Evolutionary conservation across 2,888 invertebrate genomes (phyloP).

Genomic region (Priocnemis perturbator): DNA sequence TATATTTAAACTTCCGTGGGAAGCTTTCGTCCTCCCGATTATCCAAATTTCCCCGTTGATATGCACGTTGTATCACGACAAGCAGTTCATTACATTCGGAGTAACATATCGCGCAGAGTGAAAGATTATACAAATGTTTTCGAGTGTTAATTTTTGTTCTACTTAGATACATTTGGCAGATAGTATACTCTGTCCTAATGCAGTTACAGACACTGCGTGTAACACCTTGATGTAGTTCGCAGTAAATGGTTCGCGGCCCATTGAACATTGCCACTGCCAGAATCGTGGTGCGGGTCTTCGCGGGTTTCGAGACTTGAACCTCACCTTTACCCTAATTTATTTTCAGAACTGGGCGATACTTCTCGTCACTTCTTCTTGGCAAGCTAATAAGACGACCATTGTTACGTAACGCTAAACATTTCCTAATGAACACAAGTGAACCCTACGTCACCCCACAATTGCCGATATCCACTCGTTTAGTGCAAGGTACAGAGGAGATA

Average conservation of each 20-base stretch:
- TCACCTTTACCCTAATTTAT: conserved; percentile 56
- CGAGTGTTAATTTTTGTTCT: no score
- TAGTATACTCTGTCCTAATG: no score
- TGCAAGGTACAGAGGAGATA: no score
- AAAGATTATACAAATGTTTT: neutral
- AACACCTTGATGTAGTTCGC: conserved; percentile 27
- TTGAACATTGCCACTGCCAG: conserved; percentile 48
- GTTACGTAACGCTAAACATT: neutral
- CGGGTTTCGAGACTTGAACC: conserved; percentile 51
- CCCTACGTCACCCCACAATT: no score
- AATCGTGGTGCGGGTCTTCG: conserved; percentile 18
- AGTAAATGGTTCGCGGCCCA: conserved; percentile 52
- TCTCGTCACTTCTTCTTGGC: conserved; percentile 30
- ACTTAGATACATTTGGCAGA: no score
- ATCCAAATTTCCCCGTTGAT: no score
- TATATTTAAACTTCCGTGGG: neutral
- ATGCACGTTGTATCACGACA: no score
- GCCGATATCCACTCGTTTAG: no score
- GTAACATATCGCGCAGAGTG: no score
- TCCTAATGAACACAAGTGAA: no score
- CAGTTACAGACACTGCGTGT: conserved; percentile 5
- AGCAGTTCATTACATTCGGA: no score
- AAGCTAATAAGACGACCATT: neutral
- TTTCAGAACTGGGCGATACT: conserved; percentile 50
- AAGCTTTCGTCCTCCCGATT: neutral